Evolutionary conservation across 2,888 invertebrate species (phyloP).

Genomic region (Heliconius hortense): DNA sequence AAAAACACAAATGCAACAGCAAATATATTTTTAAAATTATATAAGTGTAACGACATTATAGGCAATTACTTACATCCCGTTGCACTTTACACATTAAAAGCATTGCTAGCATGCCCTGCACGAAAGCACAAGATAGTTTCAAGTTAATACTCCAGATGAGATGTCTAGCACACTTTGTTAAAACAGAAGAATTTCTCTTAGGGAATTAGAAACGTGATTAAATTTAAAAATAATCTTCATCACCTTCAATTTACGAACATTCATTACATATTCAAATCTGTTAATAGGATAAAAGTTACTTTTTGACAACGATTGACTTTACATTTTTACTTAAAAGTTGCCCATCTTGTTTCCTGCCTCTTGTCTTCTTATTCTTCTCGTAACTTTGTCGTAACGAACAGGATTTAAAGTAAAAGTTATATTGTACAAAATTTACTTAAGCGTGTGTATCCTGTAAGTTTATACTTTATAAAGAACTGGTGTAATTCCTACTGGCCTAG

Average conservation of each 20-base stretch:
- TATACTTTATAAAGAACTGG: conserved; percentile 1
- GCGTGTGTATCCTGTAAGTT: background rate
- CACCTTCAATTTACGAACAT: no score
- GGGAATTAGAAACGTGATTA: background rate
- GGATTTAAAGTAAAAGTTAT: background rate
- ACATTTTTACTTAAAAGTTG: background rate
- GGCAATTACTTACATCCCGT: conserved; percentile 9
- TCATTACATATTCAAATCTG: conserved; percentile 7
- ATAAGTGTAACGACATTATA: background rate
- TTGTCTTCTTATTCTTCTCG: background rate
- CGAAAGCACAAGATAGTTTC: conserved; percentile 52
- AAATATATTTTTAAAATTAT: no score
- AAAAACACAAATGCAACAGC: no score
- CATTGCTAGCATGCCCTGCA: conserved; percentile 35
- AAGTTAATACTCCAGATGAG: conserved; percentile 7
- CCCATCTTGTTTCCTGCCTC: background rate
- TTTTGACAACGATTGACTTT: background rate
- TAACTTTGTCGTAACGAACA: background rate
- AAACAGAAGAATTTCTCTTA: conserved; percentile 10
- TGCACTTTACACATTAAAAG: background rate
- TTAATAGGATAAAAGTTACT: background rate
- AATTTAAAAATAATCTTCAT: background rate
- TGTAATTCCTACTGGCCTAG: conserved; percentile 35
- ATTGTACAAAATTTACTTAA: background rate
- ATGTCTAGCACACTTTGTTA: conserved; percentile 17